Base-by-base conservation (phyloP, 2,888 invertebrate genomes). In the Coelinius sp. region DNA sequence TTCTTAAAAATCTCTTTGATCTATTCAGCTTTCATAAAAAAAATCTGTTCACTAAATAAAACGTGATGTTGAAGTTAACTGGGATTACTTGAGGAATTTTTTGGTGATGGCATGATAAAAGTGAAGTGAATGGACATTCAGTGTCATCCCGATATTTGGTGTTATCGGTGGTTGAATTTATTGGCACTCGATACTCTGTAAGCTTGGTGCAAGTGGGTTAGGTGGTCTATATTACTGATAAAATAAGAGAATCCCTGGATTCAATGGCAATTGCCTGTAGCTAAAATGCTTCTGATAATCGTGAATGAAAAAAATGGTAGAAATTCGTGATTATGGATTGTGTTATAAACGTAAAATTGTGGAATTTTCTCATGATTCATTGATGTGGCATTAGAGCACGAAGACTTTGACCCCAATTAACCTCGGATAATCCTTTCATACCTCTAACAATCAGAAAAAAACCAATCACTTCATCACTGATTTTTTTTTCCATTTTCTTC, bases 331-430 rank as follows among this genome's bases (percentile, higher is more conserved):
- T 25, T 53, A 53, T 20, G 10, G 14, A 49, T n/a, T 17, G 5
- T 14, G 20, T 8, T 49, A 10, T 53, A 25, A 53, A 25, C 53
- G 2, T 22, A 1, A 25, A 53, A 12, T 53, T 6, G n/a, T 25
- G 25, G 53, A n/a, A 25, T 24, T 25, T 53, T 53, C 53, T 53
- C 53, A 53, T 53, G 20, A 59, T 59, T 59, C 59, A 31, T 17
- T 35, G 59, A 59, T 17, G 20, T 49, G 46, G 46, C 59, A 35
- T 25, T 59, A 35, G 59, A 20, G 20, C 35, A 35, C 59, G 59
- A 59, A 59, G 27, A 7, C 17, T 31, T 35, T 59, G 59, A 59
- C 35, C 59, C 59, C 59, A 59, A 59, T 59, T 59, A 59, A 59
- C 59, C 59, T 17, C 35, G 20, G 6, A 8, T 49, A 59, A 56